Evolutionary conservation across 1,140 invertebrate genomes (phyloP), one percentile per base, ranked within the genome.

Genomic region (Brachionus sp.): DNA sequence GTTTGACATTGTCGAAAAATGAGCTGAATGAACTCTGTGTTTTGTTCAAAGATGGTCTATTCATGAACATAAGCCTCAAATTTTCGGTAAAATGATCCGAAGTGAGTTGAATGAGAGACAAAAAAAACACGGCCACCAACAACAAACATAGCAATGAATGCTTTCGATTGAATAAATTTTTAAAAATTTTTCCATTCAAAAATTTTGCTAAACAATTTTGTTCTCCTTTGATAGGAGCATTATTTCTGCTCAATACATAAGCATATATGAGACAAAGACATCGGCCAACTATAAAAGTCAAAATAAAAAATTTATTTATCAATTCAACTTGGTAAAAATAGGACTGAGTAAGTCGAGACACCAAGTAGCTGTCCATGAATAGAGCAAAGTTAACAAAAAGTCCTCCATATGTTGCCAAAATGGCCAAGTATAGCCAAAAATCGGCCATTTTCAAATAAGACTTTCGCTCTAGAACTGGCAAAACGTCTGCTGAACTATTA

Each of bases 1-100:
- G 70, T n/a, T 75, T 75, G 10, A 75, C 70, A 46, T 75, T 75
- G 35, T 7, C 29, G 9, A 70, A 70, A 9, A 39, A 16, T 39
- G 33, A 39, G 3, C 13, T 19, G 16, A 39, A 39, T 39, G 13
- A 13, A 13, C 16, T 70, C 6, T 39, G n/a, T 42, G 66, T 5
- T 39, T 9, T 42, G 12, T 7, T 70, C n/a, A 33, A 10, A 25
- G 29, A n/a, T 35, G 64, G 19, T 23, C 42, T 75, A 33, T 75
- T 75, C 6, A 25, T 46, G 19, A 75, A 46, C 23, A 75, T 75
- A 12, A 46, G 25, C 19, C 46, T 75, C 29, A 75, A 75, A 75
- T 75, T 75, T 75, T 75, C 39, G 5, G 37, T 75, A 75, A 75
- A 75, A n/a, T 75, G 39, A 75, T 46, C 70, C 9, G 70, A 75